Evolutionary conservation across 2,888 invertebrate genomes (phyloP).

Genomic region (Macrosiphum euphorbiae): DNA sequence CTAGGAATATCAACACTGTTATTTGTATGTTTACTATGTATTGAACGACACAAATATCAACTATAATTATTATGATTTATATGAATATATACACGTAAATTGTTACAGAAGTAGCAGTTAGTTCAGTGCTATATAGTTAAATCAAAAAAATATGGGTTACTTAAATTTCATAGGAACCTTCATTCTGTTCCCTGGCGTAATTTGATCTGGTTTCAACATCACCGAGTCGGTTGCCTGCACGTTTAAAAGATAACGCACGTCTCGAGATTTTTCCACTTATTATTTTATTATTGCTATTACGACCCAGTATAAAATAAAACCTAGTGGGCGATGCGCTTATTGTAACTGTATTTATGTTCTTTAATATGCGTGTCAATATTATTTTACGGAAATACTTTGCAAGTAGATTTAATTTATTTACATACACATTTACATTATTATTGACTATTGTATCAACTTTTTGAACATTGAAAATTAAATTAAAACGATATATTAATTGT

Average conservation of each 20-base stretch:
- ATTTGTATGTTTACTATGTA: background rate
- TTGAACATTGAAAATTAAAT: background rate
- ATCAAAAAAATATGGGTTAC: conserved; percentile 31
- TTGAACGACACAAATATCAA: background rate
- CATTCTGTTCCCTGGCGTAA: conserved; percentile 40
- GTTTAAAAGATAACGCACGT: conserved; percentile 58
- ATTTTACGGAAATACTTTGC: background rate
- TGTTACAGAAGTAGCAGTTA: background rate
- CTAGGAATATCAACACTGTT: background rate
- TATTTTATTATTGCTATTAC: conserved; percentile 59
- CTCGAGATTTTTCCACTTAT: conserved; percentile 58
- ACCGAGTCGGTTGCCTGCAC: conserved; percentile 39
- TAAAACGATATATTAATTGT: background rate
- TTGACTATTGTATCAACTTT: background rate
- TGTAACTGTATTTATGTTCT: conserved; percentile 50
- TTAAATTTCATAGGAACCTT: conserved; percentile 45
- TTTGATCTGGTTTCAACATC: conserved; percentile 56
- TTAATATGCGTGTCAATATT: conserved; percentile 32
- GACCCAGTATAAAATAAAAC: conserved; percentile 45
- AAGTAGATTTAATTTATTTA: conserved; percentile 34
- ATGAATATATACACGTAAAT: background rate
- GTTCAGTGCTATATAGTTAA: background rate
- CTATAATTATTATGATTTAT: background rate
- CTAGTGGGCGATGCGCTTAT: conserved; percentile 49
- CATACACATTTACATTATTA: background rate